Base-by-base conservation (phyloP, 2,888 invertebrate species). In the Thera obeliscata region DNA sequence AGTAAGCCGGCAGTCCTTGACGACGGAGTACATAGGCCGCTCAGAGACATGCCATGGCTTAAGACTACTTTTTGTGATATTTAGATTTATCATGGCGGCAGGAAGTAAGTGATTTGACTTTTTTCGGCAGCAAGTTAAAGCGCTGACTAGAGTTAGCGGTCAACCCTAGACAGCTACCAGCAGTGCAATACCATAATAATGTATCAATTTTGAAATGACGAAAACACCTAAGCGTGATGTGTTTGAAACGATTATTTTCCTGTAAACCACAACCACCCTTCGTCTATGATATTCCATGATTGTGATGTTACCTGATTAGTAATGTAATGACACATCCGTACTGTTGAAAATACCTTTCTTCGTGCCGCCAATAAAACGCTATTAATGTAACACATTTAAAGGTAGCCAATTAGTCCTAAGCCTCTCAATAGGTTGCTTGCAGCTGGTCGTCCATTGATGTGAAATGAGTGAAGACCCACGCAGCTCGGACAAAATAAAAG, bases 401-500 rank as follows among this genome's bases (percentile, higher is more conserved):
- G 48, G 35, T 56, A 62, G 9, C 36, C 8, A 61, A 48, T 61
- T 12, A 35, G 4, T 43, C 56, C 2, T 38, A 56, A 38, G 12
- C 41, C 7, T n/a, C 38, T 33, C 11, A 49, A 43, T 7, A 49
- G 41, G 55, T 49, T 38, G 50, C 43, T 50, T 56, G 70, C 67
- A 76, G 77, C 72, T 71, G 72, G 76, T 70, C 75, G 73, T 74
- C 75, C 56, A 64, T 60, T 49, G 35, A 61, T 70, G 52, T 50
- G 36, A 59, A 87, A 93, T 92, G 92, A 93, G 91, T 91, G 92
- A 92, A 92, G 91, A 91, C 89, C 75, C 86, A 81, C 76, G 72
- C 61, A 69, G 81, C 76, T 76, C 60, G 74, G 70, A 79, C 72
- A 73, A 77, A 79, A 80, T 74, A 74, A 78, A 81, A 77, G 80